Evolutionary conservation across 1,140 invertebrate species (phyloP), one percentile per base, ranked within the genome.

Genomic region (Proctacanthus coquilletti): DNA sequence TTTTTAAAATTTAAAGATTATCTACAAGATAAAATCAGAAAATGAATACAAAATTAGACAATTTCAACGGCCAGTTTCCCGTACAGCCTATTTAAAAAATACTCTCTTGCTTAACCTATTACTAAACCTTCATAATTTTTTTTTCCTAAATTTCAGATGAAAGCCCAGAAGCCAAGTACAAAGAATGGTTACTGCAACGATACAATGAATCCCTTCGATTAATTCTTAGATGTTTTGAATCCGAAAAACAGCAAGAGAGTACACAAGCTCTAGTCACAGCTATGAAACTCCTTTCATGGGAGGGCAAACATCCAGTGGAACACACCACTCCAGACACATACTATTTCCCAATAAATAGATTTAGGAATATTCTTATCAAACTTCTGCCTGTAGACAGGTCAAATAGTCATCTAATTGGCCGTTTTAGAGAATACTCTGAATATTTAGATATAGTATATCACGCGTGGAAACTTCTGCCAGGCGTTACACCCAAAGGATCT

Each of bases 381-480:
- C 41, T 82, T 2, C 41, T 80, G 5, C 71, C 67, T 2, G 49
- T 57, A 1, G 63, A 68, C 34, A 60, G 61, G 9, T 63, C 68
- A 39, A 70, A 65, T 46, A 43, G 47, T n/a, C 48, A 48, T 41
- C 47, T 71, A 8, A 65, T 82, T 38, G 42, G 52, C 4, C 64
- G 69, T 47, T 79, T 78, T 47, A 64, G 74, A 49, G 72, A 79
- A 51, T 75, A 72, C 50, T 50, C 70, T 9, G 53, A 64, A 11
- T 74, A 71, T 50, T 63, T 72, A 42, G 80, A 84, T 52, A 64
- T 79, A 18, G 45, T 75, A 11, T 71, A 71, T 44, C 62, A 66
- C 41, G 59, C 66, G 4, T 74, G 75, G 62, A 68, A 69, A 48
- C 49, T 71, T 15, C 51, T 75, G 44, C 64, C 64, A 4, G 56